Evolutionary conservation across 2,888 invertebrate species (phyloP).

Genomic region (Oxycera nigricornis): DNA sequence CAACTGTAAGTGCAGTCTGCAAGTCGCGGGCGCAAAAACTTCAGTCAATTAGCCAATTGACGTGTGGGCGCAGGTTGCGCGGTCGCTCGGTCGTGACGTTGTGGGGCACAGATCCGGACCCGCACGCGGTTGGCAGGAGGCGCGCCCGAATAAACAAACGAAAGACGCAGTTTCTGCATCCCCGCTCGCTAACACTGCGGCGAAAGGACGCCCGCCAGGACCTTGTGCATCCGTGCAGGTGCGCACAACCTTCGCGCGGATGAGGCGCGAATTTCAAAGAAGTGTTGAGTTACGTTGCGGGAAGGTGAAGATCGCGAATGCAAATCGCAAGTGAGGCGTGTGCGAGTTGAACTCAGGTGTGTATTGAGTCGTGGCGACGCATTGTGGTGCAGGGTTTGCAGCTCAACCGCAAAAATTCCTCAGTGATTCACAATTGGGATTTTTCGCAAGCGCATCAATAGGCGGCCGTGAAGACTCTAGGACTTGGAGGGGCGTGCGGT

Average conservation of each 20-base stretch:
- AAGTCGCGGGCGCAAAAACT: slow-evolving; percentile 4
- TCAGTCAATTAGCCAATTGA: background rate
- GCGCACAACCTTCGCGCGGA: slow-evolving; percentile 8
- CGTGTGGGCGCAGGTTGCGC: background rate
- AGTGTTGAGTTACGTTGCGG: background rate
- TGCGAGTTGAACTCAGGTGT: slow-evolving; percentile 19
- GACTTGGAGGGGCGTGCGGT: background rate
- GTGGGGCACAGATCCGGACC: background rate
- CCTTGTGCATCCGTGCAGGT: slow-evolving; percentile 34
- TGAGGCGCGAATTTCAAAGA: slow-evolving; percentile 28
- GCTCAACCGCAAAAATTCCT: slow-evolving; percentile 1
- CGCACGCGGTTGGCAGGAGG: no score
- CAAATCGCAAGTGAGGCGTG: slow-evolving; percentile 14
- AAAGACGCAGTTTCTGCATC: no score
- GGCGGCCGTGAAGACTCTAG: background rate
- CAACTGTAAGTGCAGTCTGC: slow-evolving; percentile 7
- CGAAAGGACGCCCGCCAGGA: no score
- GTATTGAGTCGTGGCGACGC: background rate
- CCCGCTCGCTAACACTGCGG: no score
- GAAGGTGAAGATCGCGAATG: slow-evolving; percentile 2
- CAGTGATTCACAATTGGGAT: background rate
- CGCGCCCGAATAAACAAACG: no score
- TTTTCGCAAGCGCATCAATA: background rate
- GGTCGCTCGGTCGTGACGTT: background rate
- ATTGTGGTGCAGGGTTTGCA: background rate